Percentiles rank a stretch among this genome's conserved stretches.
Evolutionary conservation across 2,113 vertebrate species (phyloP).

Genomic region (Chitala chitala): DNA sequence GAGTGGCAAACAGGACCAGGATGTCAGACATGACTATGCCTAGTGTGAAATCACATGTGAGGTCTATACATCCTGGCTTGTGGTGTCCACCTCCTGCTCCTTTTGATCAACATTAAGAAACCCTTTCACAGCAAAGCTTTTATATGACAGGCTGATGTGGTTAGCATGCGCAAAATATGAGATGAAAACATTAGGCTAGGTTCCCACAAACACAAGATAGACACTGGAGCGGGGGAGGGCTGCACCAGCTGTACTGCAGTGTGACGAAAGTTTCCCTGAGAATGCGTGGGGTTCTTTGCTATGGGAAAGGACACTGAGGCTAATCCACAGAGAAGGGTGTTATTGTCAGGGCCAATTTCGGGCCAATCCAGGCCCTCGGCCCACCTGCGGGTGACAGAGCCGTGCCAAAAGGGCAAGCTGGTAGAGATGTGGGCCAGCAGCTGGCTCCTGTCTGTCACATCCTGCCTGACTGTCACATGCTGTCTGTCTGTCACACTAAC

Average conservation of each 20-base stretch:
- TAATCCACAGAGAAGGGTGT: not conserved
- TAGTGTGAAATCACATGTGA: slow-evolving; percentile 24
- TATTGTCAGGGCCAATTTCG: not conserved
- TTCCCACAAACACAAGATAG: slow-evolving; percentile 22
- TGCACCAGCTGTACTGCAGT: slow-evolving; percentile 32
- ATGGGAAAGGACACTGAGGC: slow-evolving; percentile 37
- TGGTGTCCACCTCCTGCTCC: not conserved
- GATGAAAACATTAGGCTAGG: not conserved
- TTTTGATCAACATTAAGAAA: not conserved
- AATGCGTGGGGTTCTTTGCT: slow-evolving; percentile 27
- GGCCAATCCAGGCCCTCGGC: slow-evolving; percentile 12
- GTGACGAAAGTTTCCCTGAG: slow-evolving; percentile 41
- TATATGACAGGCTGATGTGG: not conserved
- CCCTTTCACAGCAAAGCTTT: slow-evolving; percentile 20
- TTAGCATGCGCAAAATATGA: slow-evolving; percentile 12
- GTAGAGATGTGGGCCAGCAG: not conserved
- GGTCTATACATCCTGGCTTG: slow-evolving; percentile 25
- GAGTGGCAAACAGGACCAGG: not conserved
- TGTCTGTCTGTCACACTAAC: not conserved
- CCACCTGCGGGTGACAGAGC: not conserved
- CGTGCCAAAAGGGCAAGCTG: not conserved
- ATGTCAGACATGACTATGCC: not conserved
- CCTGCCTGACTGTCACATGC: not conserved
- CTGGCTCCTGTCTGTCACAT: not conserved
- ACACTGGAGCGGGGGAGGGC: not conserved